phyloP scores from a whole-genome alignment of 2,797 vertebrate species.

The Anguilla obscura region DNA sequence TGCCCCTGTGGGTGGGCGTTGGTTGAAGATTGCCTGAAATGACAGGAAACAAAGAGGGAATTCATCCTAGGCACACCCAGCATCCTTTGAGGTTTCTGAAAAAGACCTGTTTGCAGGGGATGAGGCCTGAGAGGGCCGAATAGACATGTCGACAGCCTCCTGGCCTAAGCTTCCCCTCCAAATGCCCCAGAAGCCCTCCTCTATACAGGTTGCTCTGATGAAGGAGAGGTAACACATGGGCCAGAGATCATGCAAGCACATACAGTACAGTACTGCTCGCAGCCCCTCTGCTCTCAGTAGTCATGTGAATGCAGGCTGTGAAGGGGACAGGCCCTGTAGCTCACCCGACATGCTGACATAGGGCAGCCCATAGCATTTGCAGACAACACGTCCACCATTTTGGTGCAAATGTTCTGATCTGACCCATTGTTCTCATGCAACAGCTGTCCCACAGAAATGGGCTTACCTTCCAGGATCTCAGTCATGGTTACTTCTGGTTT shows the following conservation, averaged over 20 bases:
- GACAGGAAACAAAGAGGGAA: conserved; percentile 30
- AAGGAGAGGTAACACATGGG: not conserved
- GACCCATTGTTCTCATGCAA: conserved; percentile 4
- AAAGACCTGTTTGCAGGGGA: not conserved
- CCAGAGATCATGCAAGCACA: not conserved
- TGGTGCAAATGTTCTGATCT: conserved; percentile 30
- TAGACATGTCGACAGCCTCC: not conserved
- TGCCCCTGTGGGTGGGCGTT: not conserved
- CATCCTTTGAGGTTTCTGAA: not conserved
- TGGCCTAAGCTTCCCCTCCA: not conserved
- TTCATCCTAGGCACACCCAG: not conserved
- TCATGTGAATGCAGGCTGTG: conserved; percentile 18
- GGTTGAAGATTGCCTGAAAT: conserved; percentile 34
- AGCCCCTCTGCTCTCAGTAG: not conserved
- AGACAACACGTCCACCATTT: not conserved
- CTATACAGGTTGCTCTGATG: not conserved
- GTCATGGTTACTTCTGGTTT: conserved; percentile 3
- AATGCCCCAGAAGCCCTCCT: not conserved
- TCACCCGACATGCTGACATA: conserved; percentile 14
- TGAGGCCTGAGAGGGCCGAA: not conserved
- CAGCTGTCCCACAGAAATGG: not conserved
- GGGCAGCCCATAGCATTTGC: not conserved
- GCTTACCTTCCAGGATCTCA: conserved; percentile 15
- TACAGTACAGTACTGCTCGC: not conserved
- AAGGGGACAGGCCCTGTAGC: not conserved